phyloP scores from a whole-genome alignment of 2,797 vertebrate species.

The Coracias cyanogaster region DNA sequence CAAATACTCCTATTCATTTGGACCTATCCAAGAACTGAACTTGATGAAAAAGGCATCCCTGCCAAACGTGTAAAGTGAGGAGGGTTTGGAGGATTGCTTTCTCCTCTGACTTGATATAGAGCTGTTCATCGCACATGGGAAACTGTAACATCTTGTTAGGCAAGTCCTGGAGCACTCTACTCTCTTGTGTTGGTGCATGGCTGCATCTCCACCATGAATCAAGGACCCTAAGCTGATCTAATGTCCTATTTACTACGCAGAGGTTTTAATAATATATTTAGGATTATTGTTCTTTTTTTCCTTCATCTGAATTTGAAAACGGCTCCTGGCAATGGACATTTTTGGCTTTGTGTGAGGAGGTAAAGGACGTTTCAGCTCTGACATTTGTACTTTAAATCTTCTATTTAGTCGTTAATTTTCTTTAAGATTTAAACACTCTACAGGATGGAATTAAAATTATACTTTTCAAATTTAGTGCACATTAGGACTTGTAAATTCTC shows the following conservation, averaged over 20 bases:
- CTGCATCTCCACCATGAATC: background rate
- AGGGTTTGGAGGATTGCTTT: background rate
- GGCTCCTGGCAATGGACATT: background rate
- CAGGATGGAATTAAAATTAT: constrained; percentile 19
- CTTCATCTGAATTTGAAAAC: background rate
- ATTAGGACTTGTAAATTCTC: constrained; percentile 13
- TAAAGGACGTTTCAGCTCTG: background rate
- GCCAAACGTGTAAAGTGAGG: background rate
- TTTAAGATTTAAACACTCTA: constrained; percentile 43
- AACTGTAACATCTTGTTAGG: background rate
- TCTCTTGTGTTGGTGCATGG: background rate
- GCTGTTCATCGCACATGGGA: background rate
- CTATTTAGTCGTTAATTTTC: background rate
- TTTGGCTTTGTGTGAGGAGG: background rate
- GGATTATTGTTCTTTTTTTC: background rate
- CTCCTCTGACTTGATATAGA: background rate
- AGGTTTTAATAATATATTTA: background rate
- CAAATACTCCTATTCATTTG: background rate
- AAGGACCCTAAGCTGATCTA: background rate
- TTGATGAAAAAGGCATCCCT: background rate
- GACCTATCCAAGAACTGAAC: background rate
- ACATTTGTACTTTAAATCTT: background rate
- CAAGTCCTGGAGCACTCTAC: background rate
- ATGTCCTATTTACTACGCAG: background rate
- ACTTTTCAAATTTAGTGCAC: constrained; percentile 28